Evolutionary conservation across 2,113 vertebrate genomes (phyloP).

Genomic region (Prunella himalayana): DNA sequence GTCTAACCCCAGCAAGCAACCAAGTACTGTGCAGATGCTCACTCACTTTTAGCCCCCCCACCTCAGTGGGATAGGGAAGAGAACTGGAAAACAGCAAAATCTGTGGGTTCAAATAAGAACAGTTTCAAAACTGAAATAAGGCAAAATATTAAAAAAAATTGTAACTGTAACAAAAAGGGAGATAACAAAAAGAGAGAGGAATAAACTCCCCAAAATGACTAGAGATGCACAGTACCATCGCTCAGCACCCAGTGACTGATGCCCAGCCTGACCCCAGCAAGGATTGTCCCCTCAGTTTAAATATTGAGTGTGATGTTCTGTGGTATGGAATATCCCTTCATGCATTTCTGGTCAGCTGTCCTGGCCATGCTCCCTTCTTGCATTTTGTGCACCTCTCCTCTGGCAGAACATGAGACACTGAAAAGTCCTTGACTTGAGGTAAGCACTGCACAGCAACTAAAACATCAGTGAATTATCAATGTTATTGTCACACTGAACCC

Average conservation of each 20-base stretch:
- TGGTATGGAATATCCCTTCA: not conserved
- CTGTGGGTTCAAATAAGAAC: not conserved
- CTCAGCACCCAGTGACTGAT: not conserved
- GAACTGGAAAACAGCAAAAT: not conserved
- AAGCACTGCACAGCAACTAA: not conserved
- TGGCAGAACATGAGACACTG: not conserved
- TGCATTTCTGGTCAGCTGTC: not conserved
- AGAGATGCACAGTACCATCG: not conserved
- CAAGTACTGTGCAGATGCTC: not conserved
- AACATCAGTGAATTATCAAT: not conserved
- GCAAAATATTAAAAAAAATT: not conserved
- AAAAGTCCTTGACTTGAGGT: not conserved
- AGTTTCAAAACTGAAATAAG: not conserved
- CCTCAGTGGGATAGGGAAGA: not conserved
- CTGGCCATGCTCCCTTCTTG: not conserved
- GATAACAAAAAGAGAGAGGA: not conserved
- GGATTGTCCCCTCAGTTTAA: not conserved
- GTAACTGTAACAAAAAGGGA: not conserved
- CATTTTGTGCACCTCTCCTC: not conserved
- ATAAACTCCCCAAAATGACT: not conserved
- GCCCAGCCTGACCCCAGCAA: not conserved
- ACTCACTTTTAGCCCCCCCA: not conserved
- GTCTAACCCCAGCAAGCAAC: not conserved
- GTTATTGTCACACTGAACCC: not conserved
- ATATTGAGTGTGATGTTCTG: rapidly evolving